Evolutionary conservation across 2,888 invertebrate species (phyloP), one percentile per base, ranked within the genome.

Genomic region (Cheilosia soror): DNA sequence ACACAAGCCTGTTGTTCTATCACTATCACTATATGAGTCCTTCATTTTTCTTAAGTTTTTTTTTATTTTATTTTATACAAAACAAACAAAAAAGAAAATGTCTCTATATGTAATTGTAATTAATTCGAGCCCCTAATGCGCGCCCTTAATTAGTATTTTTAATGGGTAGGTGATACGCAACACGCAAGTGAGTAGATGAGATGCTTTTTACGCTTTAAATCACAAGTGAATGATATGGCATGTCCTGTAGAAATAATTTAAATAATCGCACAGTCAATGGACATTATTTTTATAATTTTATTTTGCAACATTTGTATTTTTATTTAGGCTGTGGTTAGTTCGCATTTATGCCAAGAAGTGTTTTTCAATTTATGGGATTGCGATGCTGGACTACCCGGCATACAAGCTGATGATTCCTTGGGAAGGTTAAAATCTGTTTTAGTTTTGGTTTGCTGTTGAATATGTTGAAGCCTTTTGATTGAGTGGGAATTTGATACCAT

Each of bases 311-410:
- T 88, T 89, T 88, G 63, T 76, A 66, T 66, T 78, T 75, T 86
- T 79, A 55, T 87, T 89, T 93, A 96, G 96, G 96, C 96, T 91
- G 93, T 95, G 93, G 94, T 96, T 93, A 95, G 94, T 93, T 95
- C 96, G 90, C 94, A 94, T 92, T 94, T 95, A 93, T 94, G 95
- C 91, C 96, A 97, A 93, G 94, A 94, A 93, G 92, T 96, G 93
- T 94, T 93, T 92, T 93, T 96, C 93, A 95, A 95, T 92, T 93
- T 96, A 91, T 96, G 96, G 96, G 96, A 97, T 94, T 96, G 95
- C 95, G 97, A 97, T 94, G 95, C 96, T 89, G 95, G 95, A 90
- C 94, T 96, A 93, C 94, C 94, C 87, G 96, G 96, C 92, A 94
- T 95, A 90, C 94, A 95, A 92, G 95, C 95, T 93, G 96, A 97